Evolutionary conservation across 2,888 invertebrate species (phyloP).

Genomic region (Nematopogon swammerdamellus): DNA sequence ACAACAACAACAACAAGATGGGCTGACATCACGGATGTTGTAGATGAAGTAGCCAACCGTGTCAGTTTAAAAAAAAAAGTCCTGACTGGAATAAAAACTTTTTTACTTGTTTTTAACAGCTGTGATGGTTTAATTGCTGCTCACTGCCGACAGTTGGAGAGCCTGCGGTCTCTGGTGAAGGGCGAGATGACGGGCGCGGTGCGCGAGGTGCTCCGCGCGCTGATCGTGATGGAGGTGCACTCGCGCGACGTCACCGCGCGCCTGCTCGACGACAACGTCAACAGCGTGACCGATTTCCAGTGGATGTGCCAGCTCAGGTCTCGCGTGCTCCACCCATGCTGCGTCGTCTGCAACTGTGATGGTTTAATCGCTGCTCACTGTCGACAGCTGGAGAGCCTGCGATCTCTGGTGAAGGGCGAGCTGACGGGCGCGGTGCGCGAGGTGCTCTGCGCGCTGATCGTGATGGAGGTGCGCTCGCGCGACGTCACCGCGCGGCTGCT

Average conservation of each 20-base stretch:
- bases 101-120: too few relatives aligned
- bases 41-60: too few relatives aligned
- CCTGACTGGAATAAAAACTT: too few relatives aligned
- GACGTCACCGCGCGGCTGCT: slow-evolving; percentile 69
- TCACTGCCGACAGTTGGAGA: slow-evolving; percentile 73
- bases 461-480: slow-evolving; percentile 76
- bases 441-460: slow-evolving; percentile 74
- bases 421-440: slow-evolving; percentile 68
- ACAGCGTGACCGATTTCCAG: slow-evolving; percentile 70
- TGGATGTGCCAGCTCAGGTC: slow-evolving; percentile 83
- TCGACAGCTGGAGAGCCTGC: slow-evolving; percentile 69
- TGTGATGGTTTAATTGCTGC: too few relatives aligned
- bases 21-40: too few relatives aligned
- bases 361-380: too few relatives aligned
- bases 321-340: too few relatives aligned
- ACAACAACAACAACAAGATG: too few relatives aligned
- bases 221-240: slow-evolving; percentile 79
- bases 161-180: slow-evolving; percentile 64
- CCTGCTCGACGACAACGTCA: slow-evolving; percentile 61
- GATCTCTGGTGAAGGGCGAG: slow-evolving; percentile 65
- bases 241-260: slow-evolving; percentile 71
- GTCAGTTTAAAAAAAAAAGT: too few relatives aligned
- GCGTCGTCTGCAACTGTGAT: too few relatives aligned
- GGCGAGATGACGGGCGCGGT: slow-evolving; percentile 67
- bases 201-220: slow-evolving; percentile 70